Base-by-base conservation (phyloP, 2,888 invertebrate genomes). In the Spodoptera exigua region DNA sequence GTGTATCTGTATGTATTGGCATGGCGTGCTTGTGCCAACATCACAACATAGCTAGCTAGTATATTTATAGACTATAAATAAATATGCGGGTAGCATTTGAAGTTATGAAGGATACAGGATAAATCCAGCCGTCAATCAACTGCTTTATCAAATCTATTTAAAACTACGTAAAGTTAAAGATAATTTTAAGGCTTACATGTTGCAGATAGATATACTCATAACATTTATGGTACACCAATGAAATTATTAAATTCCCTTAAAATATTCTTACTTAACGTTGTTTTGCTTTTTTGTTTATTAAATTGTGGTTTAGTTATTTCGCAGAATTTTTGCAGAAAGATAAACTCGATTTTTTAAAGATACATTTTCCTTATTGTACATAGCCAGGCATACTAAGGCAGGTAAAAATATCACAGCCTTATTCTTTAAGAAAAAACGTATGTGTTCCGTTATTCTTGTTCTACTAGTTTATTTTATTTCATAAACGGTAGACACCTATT, bases 61-160 rank as follows among this genome's bases (percentile, higher is more conserved):
- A 66, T 79, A 79, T 79, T 76, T 69, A 79, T 74, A 77, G 59
- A 47, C 47, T 74, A 65, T 63, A 67, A 63, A 79, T 71, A 74
- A 54, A 57, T 70, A 49, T 53, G 45, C 59, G 63, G 56, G 62
- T 74, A 61, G 66, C 61, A 58, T 54, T 49, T 52, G 54, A 43
- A 61, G 48, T 34, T 44, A 34, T 52, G 70, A 61, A 69, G 71
- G 65, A 48, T 70, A 68, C 39, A 16, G 36, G 49, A 45, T 58
- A 43, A 40, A 55, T 61, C 54, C 65, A 47, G 49, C 44, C 49
- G 61, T 18, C 48, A 13, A 13, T 13, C 32, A 27, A 27, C 7
- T 5, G 9, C 27, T 5, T 27, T 9, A 27, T 27, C 27, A 27
- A 9, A 9, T 27, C 27, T 7, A 27, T 27, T 27, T 7, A 27